Percentiles rank a stretch among this genome's conserved stretches.
phyloP scores from a whole-genome alignment of 2,113 vertebrate species.

The Microcebus murinus region DNA sequence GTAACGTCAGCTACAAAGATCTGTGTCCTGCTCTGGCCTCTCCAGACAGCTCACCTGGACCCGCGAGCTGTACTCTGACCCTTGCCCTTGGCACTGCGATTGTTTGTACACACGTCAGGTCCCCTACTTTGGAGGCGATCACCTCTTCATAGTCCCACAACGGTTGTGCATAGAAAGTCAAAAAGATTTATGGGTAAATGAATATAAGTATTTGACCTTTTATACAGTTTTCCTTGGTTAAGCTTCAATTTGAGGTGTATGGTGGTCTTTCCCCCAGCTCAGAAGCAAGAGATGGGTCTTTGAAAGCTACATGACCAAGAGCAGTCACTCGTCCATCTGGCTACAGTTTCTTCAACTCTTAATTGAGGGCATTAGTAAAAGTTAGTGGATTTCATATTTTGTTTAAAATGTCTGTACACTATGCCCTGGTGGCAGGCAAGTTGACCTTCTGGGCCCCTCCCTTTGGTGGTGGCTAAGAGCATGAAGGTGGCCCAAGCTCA shows the following conservation, averaged over 20 bases:
- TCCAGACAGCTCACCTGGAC: not conserved
- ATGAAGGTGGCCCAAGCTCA: not conserved
- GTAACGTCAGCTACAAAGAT: not conserved
- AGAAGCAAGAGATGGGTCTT: not conserved
- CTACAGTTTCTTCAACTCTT: not conserved
- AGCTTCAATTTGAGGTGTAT: not conserved
- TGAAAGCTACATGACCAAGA: rapidly evolving
- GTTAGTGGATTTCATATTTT: not conserved
- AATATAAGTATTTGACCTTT: not conserved
- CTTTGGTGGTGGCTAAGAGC: no score
- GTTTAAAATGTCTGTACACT: not conserved
- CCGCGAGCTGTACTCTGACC: no score
- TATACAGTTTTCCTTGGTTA: not conserved
- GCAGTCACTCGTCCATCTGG: rapidly evolving
- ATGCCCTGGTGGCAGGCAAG: not conserved
- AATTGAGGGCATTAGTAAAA: not conserved
- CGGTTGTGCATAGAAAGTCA: not conserved
- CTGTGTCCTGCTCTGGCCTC: not conserved
- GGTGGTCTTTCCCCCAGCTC: not conserved
- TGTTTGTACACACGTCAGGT: no score
- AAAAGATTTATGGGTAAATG: not conserved
- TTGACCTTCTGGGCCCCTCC: not conserved
- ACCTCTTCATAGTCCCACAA: not conserved
- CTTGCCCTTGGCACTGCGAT: not conserved
- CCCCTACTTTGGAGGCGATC: not conserved